Evolutionary conservation across 1,140 invertebrate genomes (phyloP).

Genomic region (Tetramorium parvispinum): DNA sequence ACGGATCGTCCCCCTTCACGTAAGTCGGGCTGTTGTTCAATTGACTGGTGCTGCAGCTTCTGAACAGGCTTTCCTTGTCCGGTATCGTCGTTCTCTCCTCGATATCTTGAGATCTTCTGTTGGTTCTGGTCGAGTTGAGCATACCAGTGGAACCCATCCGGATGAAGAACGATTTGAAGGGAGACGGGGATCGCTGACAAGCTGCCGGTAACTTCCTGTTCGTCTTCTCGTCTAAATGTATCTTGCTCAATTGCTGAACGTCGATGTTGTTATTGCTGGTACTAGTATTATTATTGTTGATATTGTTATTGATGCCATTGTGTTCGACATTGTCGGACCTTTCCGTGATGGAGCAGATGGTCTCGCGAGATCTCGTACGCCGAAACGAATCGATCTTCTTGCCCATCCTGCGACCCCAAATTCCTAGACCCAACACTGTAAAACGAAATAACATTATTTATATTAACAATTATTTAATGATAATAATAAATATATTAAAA

Average conservation of each 20-base stretch:
- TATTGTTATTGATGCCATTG: constrained; percentile 74
- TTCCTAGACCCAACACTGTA: constrained; percentile 88
- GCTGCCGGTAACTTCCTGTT: constrained; percentile 84
- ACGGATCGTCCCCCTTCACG: constrained; percentile 92
- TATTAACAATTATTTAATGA: constrained; percentile 10
- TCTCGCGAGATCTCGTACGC: constrained; percentile 88
- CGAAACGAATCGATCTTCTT: constrained; percentile 92
- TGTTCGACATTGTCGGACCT: constrained; percentile 71
- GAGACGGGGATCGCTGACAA: constrained; percentile 87
- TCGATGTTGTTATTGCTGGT: constrained; percentile 79
- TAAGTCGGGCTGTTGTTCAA: constrained; percentile 89
- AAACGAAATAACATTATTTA: constrained; percentile 3
- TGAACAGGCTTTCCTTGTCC: constrained; percentile 88
- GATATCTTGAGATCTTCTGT: constrained; percentile 82
- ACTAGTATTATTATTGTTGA: constrained; percentile 78
- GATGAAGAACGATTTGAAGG: constrained; percentile 91
- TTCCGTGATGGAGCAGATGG: constrained; percentile 79
- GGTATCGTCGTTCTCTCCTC: constrained; percentile 74
- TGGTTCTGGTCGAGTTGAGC: constrained; percentile 87
- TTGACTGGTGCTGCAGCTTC: constrained; percentile 92
- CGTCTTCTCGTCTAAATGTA: constrained; percentile 81
- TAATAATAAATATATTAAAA: neutral
- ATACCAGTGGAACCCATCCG: constrained; percentile 92
- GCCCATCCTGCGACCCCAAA: constrained; percentile 93
- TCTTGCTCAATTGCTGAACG: constrained; percentile 60